Evolutionary conservation across 2,888 invertebrate species (phyloP), one percentile per base, ranked within the genome.

Genomic region (Keiferia lycopersicella): DNA sequence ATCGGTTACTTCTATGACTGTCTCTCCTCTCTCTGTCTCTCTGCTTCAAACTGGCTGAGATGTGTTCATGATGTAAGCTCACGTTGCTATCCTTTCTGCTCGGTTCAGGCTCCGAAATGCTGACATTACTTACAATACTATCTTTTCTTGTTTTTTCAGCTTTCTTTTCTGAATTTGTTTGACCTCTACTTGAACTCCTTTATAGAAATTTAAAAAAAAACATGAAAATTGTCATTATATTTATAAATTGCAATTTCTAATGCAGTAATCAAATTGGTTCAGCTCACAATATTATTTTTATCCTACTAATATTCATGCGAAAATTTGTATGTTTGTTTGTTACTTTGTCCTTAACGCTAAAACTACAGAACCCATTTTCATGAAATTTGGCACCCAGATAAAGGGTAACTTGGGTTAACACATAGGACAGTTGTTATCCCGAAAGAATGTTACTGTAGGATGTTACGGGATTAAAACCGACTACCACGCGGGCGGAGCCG

Each of bases 171-270:
- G 79, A 66, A 74, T 85, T 87, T 70, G 76, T 84, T 8, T 90
- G 81, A 38, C 91, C 87, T 75, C 91, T 82, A 67, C 92, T 92
- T 18, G 90, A 87, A 75, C 91, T 92, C 71, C 91, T 92, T 68
- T 1, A 22, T 12, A 53, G 8, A 51, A 22, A 53, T 12, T 26
- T 26, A 12, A 12, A 62, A 0, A 63, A 61, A 63, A 48, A 58
- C 39, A 65, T 50, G 58, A 30, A n/a, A 60, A 53, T 7, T n/a
- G n/a, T n/a, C n/a, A n/a, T n/a, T n/a, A n/a, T n/a, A 14, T 41
- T 41, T 4, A 34, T 2, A 41, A 41, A 14, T n/a, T 41, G 14
- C 14, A 12, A 3, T 14, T 2, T 41, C 41, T 3, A 16, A 45
- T 16, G 4, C 4, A n/a, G 11, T 10, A 39, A 7, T 39, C 12